Conservation (phyloP, 2,797 vertebrate species). For the Balearica regulorum region DNA sequence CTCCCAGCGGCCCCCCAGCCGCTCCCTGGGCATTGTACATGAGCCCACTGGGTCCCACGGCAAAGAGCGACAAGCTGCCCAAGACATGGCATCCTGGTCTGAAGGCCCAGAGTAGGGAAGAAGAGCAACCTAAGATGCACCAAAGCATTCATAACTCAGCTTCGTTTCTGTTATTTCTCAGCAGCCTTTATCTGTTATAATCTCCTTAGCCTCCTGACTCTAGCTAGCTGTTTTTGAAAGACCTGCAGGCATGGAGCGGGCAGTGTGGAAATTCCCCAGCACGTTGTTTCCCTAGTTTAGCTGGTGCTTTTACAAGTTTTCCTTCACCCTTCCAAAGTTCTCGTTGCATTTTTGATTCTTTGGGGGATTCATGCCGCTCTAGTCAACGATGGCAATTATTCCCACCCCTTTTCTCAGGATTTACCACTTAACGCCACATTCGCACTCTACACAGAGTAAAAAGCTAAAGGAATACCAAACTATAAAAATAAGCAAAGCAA, state of each 20-base stretch:
- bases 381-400: not conserved
- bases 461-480: not conserved
- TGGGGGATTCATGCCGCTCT: not conserved
- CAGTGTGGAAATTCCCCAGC: not conserved
- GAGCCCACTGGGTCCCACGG: not conserved
- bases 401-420: not conserved
- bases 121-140: not conserved
- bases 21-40: not conserved
- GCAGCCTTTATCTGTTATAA: not conserved
- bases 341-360: not conserved
- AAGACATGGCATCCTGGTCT: not conserved
- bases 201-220: not conserved
- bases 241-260: not conserved
- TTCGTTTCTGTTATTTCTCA: not conserved
- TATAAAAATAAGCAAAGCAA: not conserved
- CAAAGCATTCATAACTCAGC: not conserved
- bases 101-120: not conserved
- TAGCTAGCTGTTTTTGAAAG: not conserved
- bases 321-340: not conserved
- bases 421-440: not conserved
- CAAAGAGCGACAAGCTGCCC: not conserved
- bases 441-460: not conserved
- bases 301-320: not conserved
- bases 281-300: fast-evolving
- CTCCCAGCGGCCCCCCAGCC: not conserved